phyloP scores from a whole-genome alignment of 1,140 invertebrate genomes.

The Popillia japonica region DNA sequence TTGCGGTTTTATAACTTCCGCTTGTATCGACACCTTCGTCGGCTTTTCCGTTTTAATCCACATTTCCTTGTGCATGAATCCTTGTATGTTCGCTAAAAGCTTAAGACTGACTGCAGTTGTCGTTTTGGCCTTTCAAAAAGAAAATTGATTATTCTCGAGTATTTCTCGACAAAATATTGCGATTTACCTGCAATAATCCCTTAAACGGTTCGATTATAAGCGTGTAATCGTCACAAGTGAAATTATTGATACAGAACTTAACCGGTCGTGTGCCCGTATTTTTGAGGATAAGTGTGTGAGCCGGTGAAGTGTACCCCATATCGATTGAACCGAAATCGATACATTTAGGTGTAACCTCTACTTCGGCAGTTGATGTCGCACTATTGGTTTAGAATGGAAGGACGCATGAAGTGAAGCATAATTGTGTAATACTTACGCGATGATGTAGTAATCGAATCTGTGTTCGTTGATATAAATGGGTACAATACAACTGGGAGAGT shows the following conservation, averaged over 20 bases:
- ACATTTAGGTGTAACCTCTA: slow-evolving; percentile 46
- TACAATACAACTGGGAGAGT: slow-evolving; percentile 49
- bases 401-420: no score
- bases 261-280: slow-evolving; percentile 55
- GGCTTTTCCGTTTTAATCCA: slow-evolving; percentile 53
- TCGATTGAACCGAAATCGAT: slow-evolving; percentile 58
- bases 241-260: slow-evolving; percentile 55
- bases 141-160: background rate
- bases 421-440: slow-evolving; percentile 49
- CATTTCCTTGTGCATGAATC: slow-evolving; percentile 49
- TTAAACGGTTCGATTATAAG: slow-evolving; percentile 50
- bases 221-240: slow-evolving; percentile 52
- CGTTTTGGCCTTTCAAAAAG: background rate
- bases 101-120: slow-evolving; percentile 44
- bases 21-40: slow-evolving; percentile 45
- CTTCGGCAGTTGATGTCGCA: slow-evolving; percentile 32
- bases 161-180: background rate
- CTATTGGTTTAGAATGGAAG: background rate
- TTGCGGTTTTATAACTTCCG: slow-evolving; percentile 47
- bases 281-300: slow-evolving; percentile 49
- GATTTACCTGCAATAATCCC: slow-evolving; percentile 52
- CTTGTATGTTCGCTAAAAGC: slow-evolving; percentile 46
- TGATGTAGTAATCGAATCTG: slow-evolving; percentile 51
- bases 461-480: slow-evolving; percentile 57
- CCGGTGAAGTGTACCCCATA: slow-evolving; percentile 48